Evolutionary conservation across 2,888 invertebrate genomes (phyloP), one percentile per base, ranked within the genome.

Genomic region (Drosophila conformis): DNA sequence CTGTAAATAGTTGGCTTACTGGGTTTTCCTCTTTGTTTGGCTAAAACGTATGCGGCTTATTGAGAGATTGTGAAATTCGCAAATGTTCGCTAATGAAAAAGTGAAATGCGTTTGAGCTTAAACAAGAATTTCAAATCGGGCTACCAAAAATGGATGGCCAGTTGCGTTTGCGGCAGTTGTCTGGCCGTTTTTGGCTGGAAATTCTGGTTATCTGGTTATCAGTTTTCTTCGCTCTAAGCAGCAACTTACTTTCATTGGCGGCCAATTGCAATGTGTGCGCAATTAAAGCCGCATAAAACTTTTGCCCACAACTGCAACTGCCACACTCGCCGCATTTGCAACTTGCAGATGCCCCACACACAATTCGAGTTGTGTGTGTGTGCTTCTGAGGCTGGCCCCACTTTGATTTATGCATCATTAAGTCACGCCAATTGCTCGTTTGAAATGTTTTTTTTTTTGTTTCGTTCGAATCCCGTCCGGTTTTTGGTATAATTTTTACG

Each of bases 351-450:
- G 68, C 57, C 25, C 6, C 76, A 56, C 25, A 48, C 49, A 70
- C 33, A 48, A 35, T 40, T 38, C 38, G 25, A 33, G 54, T 46
- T 13, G 21, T 69, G 10, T n/a, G 29, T n/a, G 29, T 51, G n/a
- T 51, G 36, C 40, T 36, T 49, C 36, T 48, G 51, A 38, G 56
- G 40, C 58, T 57, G 60, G 49, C 49, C 67, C 27, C 54, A 64
- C 71, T 64, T 77, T 82, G 87, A 89, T 89, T 90, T 89, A 91
- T 91, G 87, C 80, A 78, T 78, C 88, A 90, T 90, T 87, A 90
- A 90, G 82, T 85, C 88, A 89, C 90, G 90, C 85, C 90, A 87
- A 87, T 87, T 82, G 88, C 76, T 89, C 75, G 91, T 90, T 89
- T 85, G 70, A 49, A 48, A 71, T 69, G 65, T 53, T 46, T 64